Evolutionary conservation across 2,888 invertebrate species (phyloP).

Genomic region (Mythimna pallens): DNA sequence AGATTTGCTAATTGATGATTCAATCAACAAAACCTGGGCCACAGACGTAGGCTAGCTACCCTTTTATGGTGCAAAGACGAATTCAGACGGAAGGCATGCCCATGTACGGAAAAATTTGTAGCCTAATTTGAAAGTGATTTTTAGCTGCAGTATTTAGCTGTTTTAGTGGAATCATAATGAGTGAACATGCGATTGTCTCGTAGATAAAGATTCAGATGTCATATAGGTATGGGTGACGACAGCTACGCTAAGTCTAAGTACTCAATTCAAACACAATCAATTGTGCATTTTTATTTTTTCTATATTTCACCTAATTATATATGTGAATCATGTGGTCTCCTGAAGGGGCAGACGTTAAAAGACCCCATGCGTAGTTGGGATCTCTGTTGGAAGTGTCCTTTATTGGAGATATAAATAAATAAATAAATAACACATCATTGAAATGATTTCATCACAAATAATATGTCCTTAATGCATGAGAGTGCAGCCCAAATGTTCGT

Average conservation of each 20-base stretch:
- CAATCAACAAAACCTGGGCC: too few species aligned
- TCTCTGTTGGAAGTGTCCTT: too few species aligned
- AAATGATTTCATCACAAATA: not conserved
- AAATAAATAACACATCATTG: not conserved
- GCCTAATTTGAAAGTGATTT: too few species aligned
- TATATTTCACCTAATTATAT: too few species aligned
- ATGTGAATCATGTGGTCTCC: too few species aligned
- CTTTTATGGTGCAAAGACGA: not conserved
- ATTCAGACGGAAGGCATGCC: not conserved
- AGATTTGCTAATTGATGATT: too few species aligned
- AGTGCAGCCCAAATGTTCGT: slow-evolving; percentile 57
- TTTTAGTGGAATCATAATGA: not conserved
- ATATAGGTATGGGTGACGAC: not conserved
- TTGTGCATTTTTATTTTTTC: too few species aligned
- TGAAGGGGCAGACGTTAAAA: too few species aligned
- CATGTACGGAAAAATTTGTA: not conserved
- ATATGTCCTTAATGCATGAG: not conserved
- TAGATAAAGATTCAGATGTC: not conserved
- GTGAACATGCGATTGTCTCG: not conserved
- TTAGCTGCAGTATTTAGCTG: not conserved
- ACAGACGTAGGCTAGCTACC: too few species aligned
- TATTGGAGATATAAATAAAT: not conserved
- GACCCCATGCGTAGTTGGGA: too few species aligned
- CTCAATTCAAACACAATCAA: not conserved
- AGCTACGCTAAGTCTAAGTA: too few species aligned